Evolutionary conservation across 2,888 invertebrate genomes (phyloP).

Genomic region (Troilus luridus): DNA sequence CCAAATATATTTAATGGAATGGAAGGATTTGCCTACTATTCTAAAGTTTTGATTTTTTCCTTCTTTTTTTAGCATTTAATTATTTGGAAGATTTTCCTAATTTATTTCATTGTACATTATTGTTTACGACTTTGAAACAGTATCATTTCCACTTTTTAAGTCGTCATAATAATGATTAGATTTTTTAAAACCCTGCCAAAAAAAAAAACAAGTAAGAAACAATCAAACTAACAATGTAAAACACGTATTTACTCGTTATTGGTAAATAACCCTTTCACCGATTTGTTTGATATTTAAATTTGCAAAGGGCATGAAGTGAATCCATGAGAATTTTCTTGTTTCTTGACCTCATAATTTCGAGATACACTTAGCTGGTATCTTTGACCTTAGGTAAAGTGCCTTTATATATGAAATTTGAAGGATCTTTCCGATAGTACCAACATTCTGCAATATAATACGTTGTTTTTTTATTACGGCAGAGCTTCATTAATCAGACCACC

Average conservation of each 20-base stretch:
- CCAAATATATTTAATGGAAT: too few relatives aligned
- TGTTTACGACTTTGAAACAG: too few relatives aligned
- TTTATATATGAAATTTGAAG: slow-evolving; percentile 29
- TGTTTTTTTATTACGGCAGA: background rate
- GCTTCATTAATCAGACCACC: background rate
- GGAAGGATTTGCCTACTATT: too few relatives aligned
- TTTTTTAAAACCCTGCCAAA: too few relatives aligned
- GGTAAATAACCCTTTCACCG: background rate
- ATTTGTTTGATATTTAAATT: background rate
- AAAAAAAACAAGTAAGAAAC: too few relatives aligned
- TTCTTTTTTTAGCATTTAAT: too few relatives aligned
- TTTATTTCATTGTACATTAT: too few relatives aligned
- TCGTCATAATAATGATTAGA: too few relatives aligned
- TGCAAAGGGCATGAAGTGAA: slow-evolving; percentile 20
- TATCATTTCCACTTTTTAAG: too few relatives aligned
- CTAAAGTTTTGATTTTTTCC: too few relatives aligned
- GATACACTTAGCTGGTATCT: background rate
- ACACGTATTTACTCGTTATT: background rate
- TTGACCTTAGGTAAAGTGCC: slow-evolving; percentile 14
- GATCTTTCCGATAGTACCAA: background rate
- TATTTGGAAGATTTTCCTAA: too few relatives aligned
- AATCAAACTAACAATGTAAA: background rate
- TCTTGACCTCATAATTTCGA: background rate
- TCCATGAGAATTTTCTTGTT: background rate
- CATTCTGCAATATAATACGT: background rate